Conservation (phyloP, 2,888 invertebrate species). For the Leucophenga montana region DNA sequence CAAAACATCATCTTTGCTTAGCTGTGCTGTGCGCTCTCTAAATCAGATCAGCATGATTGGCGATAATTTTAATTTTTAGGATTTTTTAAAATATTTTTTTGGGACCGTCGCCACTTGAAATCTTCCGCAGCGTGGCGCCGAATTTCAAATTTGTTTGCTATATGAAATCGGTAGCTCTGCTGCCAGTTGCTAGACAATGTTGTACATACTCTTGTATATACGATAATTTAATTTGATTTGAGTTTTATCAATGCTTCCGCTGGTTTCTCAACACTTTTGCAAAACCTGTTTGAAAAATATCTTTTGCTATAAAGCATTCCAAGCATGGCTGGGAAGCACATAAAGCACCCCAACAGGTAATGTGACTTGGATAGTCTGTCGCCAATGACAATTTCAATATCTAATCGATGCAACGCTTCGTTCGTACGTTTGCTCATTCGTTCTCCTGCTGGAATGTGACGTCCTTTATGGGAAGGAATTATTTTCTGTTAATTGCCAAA, state of each 20-base stretch:
- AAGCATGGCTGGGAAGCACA: too few species aligned
- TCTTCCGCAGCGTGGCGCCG: neutral
- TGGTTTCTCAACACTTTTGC: slow-evolving; percentile 5
- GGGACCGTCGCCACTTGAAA: too few species aligned
- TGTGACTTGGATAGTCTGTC: too few species aligned
- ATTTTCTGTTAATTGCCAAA: slow-evolving; percentile 71
- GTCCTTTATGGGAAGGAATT: slow-evolving; percentile 60
- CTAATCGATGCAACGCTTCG: too few species aligned
- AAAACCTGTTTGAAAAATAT: too few species aligned
- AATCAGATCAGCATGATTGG: slow-evolving; percentile 69
- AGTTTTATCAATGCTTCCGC: slow-evolving; percentile 13
- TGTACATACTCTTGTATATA: neutral
- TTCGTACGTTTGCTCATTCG: too few species aligned
- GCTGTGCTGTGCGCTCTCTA: slow-evolving; percentile 17
- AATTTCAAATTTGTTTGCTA: neutral
- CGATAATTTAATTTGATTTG: slow-evolving; percentile 24
- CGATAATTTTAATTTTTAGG: slow-evolving; percentile 50
- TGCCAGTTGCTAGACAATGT: slow-evolving; percentile 2
- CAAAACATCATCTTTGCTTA: neutral
- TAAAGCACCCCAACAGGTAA: too few species aligned
- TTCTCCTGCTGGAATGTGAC: slow-evolving; percentile 47
- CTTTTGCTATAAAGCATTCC: too few species aligned
- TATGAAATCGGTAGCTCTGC: slow-evolving; percentile 14
- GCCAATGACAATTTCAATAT: too few species aligned
- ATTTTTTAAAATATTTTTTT: too few species aligned